A percentile compares a stretch with the other conserved stretches of the same genome.
These are phyloP conservation scores for Paedocypris micromegethes DNA, from an alignment of 2,797 vertebrate genomes.

Conservation along the genomic window DNA sequence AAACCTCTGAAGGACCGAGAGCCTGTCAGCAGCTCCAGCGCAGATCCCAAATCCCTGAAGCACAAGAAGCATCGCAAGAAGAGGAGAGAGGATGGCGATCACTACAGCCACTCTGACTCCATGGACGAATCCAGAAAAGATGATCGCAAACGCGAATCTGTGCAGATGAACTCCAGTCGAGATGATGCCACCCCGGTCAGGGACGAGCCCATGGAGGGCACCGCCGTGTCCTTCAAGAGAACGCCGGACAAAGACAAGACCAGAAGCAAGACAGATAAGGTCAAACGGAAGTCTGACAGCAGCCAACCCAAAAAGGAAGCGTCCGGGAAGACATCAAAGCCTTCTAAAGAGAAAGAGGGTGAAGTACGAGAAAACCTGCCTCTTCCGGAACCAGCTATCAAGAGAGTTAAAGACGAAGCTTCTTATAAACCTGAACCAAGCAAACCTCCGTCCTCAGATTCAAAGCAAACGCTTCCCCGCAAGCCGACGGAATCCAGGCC, in stretches of 20 bases:
- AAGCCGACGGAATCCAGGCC: constrained; percentile 58
- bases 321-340: constrained; percentile 53
- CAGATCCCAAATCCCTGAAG: constrained; percentile 74
- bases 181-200: constrained; percentile 94
- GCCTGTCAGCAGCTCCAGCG: constrained; percentile 53
- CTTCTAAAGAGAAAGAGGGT: constrained; percentile 58
- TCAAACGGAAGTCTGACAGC: constrained; percentile 75
- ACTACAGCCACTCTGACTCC: constrained; percentile 62
- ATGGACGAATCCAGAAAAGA: constrained; percentile 69
- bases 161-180: constrained; percentile 69
- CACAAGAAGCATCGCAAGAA: constrained; percentile 84
- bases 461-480: constrained; percentile 64
- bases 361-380: constrained; percentile 71
- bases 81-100: constrained; percentile 75
- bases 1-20: constrained; percentile 76
- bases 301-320: constrained; percentile 57
- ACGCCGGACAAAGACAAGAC: constrained; percentile 73
- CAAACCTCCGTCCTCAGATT: constrained; percentile 66
- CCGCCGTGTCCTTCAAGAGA: constrained; percentile 69
- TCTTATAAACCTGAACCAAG: constrained; percentile 64
- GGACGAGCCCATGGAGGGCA: constrained; percentile 93
- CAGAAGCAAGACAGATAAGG: constrained; percentile 67
- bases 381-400: constrained; percentile 63
- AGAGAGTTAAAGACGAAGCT: constrained; percentile 75
- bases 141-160: constrained; percentile 65